These are phyloP conservation scores for Nymphalis urticae DNA, from an alignment of 2,888 invertebrate genomes.

Conservation along the genomic window DNA sequence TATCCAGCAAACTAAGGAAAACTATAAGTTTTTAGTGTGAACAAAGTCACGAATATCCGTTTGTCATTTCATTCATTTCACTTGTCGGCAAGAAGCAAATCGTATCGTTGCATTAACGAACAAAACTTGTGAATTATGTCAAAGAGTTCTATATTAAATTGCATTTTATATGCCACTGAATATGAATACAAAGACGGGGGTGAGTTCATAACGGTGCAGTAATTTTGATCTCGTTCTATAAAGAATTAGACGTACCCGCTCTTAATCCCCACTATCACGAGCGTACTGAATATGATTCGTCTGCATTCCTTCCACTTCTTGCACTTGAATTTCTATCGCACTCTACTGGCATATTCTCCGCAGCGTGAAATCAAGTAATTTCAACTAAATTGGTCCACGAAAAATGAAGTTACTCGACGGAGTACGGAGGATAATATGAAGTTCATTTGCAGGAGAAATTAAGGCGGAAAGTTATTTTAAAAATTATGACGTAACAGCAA, in stretches of 20 bases:
- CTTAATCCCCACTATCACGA: constrained; percentile 19
- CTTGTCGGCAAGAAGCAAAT: no score
- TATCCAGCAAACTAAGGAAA: no score
- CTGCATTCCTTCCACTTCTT: constrained; percentile 19
- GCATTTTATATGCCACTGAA: not conserved
- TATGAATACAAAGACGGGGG: not conserved
- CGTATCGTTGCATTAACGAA: no score
- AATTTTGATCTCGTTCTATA: not conserved
- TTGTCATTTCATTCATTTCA: no score
- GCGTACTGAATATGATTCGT: constrained; percentile 12
- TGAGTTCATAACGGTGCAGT: not conserved
- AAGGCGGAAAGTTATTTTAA: not conserved
- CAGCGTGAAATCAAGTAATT: constrained; percentile 11
- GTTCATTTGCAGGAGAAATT: constrained; percentile 6
- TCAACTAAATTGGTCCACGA: constrained; percentile 1
- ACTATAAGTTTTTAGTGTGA: no score
- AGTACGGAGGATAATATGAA: constrained; percentile 1
- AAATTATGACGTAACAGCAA: not conserved
- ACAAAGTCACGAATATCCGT: no score
- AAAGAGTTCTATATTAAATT: not conserved
- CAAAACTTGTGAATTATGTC: no score
- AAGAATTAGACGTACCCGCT: not conserved
- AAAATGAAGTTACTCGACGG: constrained; percentile 4
- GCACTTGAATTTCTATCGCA: constrained; percentile 14
- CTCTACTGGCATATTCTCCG: constrained; percentile 4